Base-by-base conservation (phyloP, 2,888 invertebrate genomes). In the Macrosoma leucophasiata region DNA sequence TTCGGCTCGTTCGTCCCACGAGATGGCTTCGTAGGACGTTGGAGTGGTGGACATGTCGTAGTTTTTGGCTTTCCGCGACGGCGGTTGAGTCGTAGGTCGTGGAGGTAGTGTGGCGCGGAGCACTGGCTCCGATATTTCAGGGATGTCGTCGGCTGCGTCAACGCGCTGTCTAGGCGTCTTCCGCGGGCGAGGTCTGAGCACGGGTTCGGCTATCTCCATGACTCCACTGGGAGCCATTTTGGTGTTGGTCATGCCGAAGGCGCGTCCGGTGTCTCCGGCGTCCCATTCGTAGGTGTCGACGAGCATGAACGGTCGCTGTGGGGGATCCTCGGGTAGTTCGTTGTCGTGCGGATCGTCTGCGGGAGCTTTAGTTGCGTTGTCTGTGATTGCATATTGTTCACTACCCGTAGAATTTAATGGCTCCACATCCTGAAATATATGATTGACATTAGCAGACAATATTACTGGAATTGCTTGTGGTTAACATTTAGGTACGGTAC, bases 401-500 rank as follows among this genome's bases (percentile, higher is more conserved):
- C 53, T 49, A 27, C 54, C 55, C 33, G 56, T 62, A 15, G 58
- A 57, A 36, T 45, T 58, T 33, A 50, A 52, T 19, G 51, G 44
- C 27, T 66, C 66, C 5, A 66, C 60, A 18, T 65, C 65, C 75
- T 79, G 50, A 18, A 48, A 44, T 35, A 33, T 89, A 88, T 43
- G 91, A 73, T 61, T 89, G 88, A 59, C 95, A 96, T 50, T 94
- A 90, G 2, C 94, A 94, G 0, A n/a, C n/a, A n/a, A n/a, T n/a
- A n/a, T n/a, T n/a, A n/a, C n/a, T n/a, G n/a, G n/a, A n/a, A n/a
- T n/a, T n/a, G n/a, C n/a, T n/a, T n/a, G n/a, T n/a, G n/a, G n/a
- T n/a, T n/a, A n/a, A n/a, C n/a, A n/a, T n/a, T n/a, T n/a, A n/a
- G n/a, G n/a, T n/a, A n/a, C n/a, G n/a, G n/a, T n/a, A n/a, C n/a